Evolutionary conservation across 2,797 vertebrate genomes (phyloP).

Genomic region (Xiphorhynchus erythropygius): DNA sequence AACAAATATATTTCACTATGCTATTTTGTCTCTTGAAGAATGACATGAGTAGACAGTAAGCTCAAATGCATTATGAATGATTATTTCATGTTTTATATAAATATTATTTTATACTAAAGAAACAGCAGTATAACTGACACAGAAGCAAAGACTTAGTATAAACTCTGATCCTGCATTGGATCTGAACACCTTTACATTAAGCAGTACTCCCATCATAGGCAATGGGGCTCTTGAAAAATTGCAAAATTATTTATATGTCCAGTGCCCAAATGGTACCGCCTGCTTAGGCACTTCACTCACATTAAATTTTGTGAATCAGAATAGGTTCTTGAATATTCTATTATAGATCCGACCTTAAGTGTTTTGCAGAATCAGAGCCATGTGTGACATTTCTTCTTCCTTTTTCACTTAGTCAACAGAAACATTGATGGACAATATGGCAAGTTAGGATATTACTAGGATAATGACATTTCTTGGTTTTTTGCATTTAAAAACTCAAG

Average conservation of each 20-base stretch:
- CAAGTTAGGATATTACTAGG: background rate
- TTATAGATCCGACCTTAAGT: background rate
- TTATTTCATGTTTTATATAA: slow-evolving; percentile 17
- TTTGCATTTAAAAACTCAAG: background rate
- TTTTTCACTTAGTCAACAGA: background rate
- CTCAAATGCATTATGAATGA: slow-evolving; percentile 17
- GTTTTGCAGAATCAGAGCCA: background rate
- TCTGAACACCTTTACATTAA: background rate
- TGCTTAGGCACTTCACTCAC: background rate
- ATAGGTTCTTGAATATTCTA: background rate
- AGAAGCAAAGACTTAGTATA: background rate
- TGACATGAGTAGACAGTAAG: background rate
- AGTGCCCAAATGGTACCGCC: background rate
- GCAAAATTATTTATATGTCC: background rate
- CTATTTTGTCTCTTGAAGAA: background rate
- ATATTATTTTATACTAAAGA: background rate
- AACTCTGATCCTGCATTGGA: background rate
- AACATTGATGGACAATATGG: background rate
- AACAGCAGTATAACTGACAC: background rate
- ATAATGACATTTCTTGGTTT: background rate
- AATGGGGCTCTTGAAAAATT: background rate
- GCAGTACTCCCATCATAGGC: background rate
- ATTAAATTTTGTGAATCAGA: background rate
- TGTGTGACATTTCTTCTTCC: background rate
- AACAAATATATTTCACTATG: slow-evolving; percentile 7